These are phyloP conservation scores for Thamnophis elegans DNA, from an alignment of 2,797 vertebrate genomes.

Conservation along the genomic window DNA sequence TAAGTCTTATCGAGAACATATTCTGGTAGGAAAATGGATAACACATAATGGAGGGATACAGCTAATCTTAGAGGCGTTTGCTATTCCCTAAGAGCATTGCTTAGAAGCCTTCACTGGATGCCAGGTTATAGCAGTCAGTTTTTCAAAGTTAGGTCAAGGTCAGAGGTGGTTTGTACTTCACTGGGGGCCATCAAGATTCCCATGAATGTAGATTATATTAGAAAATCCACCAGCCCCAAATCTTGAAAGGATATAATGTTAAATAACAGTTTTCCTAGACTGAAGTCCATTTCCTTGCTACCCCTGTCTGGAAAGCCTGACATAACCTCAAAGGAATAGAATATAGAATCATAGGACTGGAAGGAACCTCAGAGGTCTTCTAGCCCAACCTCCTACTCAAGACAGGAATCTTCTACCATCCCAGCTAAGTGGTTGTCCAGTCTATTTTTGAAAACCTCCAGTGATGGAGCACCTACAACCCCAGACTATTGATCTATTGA, in stretches of 20 bases:
- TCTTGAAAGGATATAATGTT: background rate
- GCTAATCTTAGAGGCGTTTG: background rate
- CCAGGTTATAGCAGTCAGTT: background rate
- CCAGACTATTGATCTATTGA: background rate
- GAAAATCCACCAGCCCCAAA: background rate
- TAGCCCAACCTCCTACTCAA: background rate
- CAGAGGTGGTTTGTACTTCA: background rate
- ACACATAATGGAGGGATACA: background rate
- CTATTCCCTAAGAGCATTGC: background rate
- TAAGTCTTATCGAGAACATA: background rate
- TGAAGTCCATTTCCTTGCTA: background rate
- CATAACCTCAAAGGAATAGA: background rate
- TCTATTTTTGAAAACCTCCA: background rate
- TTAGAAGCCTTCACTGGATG: background rate
- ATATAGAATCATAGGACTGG: background rate
- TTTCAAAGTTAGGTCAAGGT: background rate
- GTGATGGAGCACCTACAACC: background rate
- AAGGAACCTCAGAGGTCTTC: background rate
- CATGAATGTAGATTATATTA: background rate
- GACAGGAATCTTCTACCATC: background rate
- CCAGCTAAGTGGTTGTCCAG: background rate
- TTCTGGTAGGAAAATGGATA: background rate
- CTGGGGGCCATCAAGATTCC: background rate
- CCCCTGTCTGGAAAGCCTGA: background rate
- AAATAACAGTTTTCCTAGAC: background rate